Evolutionary conservation across 2,113 vertebrate species (phyloP).

Genomic region (Hydrochoerus hydrochaeris): DNA sequence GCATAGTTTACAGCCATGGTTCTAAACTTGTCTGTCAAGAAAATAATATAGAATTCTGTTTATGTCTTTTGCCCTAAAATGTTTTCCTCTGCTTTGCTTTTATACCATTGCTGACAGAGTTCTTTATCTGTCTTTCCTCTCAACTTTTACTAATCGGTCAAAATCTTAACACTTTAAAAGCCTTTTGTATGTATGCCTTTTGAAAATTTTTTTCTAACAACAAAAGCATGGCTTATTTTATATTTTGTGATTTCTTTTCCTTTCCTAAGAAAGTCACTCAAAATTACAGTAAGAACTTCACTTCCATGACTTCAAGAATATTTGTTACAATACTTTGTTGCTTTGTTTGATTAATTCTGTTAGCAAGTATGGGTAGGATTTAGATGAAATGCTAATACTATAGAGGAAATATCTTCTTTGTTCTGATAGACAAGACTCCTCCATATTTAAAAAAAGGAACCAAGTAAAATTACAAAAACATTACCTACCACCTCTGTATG

Average conservation of each 20-base stretch:
- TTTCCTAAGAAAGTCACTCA: slow-evolving; percentile 1
- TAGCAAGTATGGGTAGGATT: not conserved
- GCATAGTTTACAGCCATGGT: not conserved
- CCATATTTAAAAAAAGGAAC: not conserved
- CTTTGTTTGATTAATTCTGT: not conserved
- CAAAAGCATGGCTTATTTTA: not conserved
- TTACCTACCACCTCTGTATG: not conserved
- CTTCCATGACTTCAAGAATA: not conserved
- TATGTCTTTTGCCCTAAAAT: not conserved
- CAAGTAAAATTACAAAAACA: not conserved
- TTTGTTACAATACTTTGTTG: not conserved
- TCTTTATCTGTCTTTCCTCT: not conserved
- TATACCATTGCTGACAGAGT: not conserved
- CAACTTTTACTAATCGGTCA: not conserved
- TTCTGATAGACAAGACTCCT: not conserved
- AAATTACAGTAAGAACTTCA: not conserved
- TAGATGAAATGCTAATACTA: not conserved
- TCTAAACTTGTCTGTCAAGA: not conserved
- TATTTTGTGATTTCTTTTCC: not conserved
- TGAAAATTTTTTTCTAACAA: not conserved
- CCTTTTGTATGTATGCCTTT: not conserved
- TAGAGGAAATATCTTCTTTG: not conserved
- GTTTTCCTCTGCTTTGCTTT: not conserved
- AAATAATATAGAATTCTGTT: not conserved
- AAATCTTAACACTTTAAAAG: not conserved